phyloP scores from a whole-genome alignment of 2,888 invertebrate genomes.

The Apamea anceps region DNA sequence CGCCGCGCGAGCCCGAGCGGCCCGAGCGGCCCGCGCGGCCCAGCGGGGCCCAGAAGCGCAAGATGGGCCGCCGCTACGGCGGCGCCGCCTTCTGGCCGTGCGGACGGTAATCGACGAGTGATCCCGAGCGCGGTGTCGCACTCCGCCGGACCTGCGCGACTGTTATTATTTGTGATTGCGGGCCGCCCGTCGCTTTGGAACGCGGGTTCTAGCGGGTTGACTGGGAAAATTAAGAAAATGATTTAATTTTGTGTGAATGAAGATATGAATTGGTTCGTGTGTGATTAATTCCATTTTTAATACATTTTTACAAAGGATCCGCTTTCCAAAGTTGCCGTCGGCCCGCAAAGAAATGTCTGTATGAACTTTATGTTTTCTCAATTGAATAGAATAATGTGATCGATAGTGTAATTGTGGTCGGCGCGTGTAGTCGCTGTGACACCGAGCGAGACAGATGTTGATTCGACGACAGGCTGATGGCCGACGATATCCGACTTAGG shows the following conservation, averaged over 20 bases:
- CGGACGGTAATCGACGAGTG: slow-evolving; percentile 79
- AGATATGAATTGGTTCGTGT: slow-evolving; percentile 44
- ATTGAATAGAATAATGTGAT: slow-evolving; percentile 42
- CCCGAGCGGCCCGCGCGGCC: slow-evolving; percentile 66
- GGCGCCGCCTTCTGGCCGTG: slow-evolving; percentile 87
- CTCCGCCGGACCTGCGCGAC: neutral
- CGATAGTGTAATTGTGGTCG: slow-evolving; percentile 34
- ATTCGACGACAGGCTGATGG: slow-evolving; percentile 73
- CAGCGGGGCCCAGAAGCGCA: slow-evolving; percentile 86
- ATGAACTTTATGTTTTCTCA: slow-evolving; percentile 41
- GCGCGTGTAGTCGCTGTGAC: slow-evolving; percentile 43
- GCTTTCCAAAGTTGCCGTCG: slow-evolving; percentile 20
- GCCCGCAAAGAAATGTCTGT: slow-evolving; percentile 37
- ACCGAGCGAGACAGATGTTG: slow-evolving; percentile 79
- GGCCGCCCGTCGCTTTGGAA: slow-evolving; percentile 22
- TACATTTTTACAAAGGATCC: slow-evolving; percentile 38
- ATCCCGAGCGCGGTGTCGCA: slow-evolving; percentile 6
- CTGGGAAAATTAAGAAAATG: slow-evolving; percentile 36
- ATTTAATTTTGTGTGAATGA: slow-evolving; percentile 49
- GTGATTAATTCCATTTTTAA: slow-evolving; percentile 47
- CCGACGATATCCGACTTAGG: slow-evolving; percentile 68
- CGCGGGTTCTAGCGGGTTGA: slow-evolving; percentile 6
- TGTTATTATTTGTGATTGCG: slow-evolving; percentile 46
- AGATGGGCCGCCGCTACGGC: slow-evolving; percentile 83
- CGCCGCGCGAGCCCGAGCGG: slow-evolving; percentile 78